A percentile compares a stretch with the other conserved stretches of the same genome.
Conservation (phyloP, 2,888 invertebrate species). For the Euzetes globulus region DNA sequence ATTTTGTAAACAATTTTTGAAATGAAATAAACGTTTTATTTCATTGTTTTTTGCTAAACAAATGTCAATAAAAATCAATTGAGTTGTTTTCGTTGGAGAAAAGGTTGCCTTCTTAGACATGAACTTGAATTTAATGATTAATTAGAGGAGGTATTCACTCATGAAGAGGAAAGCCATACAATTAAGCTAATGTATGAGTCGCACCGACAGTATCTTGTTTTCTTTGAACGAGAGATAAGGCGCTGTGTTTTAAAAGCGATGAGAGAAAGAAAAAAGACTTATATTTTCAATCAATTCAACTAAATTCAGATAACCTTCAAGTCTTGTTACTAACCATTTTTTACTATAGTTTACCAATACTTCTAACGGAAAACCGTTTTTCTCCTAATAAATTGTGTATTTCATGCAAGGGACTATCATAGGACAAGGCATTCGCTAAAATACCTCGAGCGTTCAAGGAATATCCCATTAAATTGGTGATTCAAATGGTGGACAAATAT, state of each 20-base stretch:
- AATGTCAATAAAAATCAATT: too few relatives aligned
- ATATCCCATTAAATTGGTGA: too few relatives aligned
- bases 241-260: neutral
- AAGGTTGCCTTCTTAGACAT: neutral
- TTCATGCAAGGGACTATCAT: too few relatives aligned
- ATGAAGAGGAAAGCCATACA: neutral
- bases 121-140: neutral
- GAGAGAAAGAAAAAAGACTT: neutral
- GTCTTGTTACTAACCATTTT: slow-evolving; percentile 26
- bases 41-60: neutral
- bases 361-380: neutral
- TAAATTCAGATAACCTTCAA: slow-evolving; percentile 21
- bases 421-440: too few relatives aligned
- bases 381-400: too few relatives aligned
- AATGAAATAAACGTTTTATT: neutral
- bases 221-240: neutral
- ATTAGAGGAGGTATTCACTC: neutral
- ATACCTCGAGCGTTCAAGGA: too few relatives aligned
- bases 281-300: neutral
- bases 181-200: too few relatives aligned
- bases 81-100: too few relatives aligned
- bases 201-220: neutral
- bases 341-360: neutral
- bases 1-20: neutral
- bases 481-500: too few relatives aligned